Evolutionary conservation across 2,113 vertebrate species (phyloP), one percentile per base, ranked within the genome.

Genomic region (Gasterosteus aculeatus): DNA sequence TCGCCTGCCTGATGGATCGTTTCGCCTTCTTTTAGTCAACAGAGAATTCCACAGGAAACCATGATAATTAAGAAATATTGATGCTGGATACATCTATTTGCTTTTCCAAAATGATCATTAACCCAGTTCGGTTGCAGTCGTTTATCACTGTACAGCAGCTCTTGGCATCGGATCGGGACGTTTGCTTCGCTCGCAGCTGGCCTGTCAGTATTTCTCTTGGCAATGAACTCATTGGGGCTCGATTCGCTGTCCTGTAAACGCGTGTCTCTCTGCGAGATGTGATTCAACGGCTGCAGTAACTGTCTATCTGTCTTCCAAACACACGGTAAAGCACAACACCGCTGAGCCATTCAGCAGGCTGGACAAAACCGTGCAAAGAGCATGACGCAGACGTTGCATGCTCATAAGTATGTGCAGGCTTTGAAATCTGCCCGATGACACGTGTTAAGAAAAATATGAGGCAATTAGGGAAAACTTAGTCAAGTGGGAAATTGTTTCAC

Each of bases 51-150:
- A 88, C 90, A 94, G 93, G 92, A 94, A 92, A 90, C 76, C 9
- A 72, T 66, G 3, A 78, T 92, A 87, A 94, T 94, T 93, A 93
- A 92, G 92, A 92, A 89, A 92, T 87, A 92, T 89, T 82, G 92
- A 87, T 83, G 90, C 85, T 91, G 91, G 88, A 92, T 86, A 87
- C 83, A 92, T 93, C 87, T 93, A 91, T 93, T 94, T 93, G 84
- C 92, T 92, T 93, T 93, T 83, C 91, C 88, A 85, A 89, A 91
- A 92, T 87, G 84, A 92, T 93, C 88, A 92, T 94, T 93, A 93
- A 83, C 74, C 74, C 82, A 68, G 83, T 66, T 78, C 66, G 63
- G 83, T 81, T 53, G 60, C 65, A 72, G 84, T 92, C 91, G 90
- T 94, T 88, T 78, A 91, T 94, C 94, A 93, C 87, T 65, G 88